These are phyloP conservation scores for Ctenicera cuprea DNA, from an alignment of 2,888 invertebrate genomes.

Conservation along the genomic window DNA sequence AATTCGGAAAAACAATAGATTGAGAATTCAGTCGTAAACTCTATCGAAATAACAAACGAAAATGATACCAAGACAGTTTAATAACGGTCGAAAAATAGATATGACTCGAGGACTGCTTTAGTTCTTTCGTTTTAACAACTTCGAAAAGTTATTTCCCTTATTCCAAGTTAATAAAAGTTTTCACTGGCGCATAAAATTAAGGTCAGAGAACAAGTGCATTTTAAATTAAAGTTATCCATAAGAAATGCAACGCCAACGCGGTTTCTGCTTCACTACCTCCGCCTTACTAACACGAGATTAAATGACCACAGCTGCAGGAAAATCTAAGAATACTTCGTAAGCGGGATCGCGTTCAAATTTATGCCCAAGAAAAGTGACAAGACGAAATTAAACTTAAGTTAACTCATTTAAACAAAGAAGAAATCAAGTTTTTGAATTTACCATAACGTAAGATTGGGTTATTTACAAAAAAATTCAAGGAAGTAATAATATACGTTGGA, in stretches of 20 bases:
- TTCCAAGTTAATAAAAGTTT: slow-evolving; percentile 33
- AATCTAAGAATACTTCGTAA: not conserved
- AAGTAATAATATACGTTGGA: too few relatives aligned
- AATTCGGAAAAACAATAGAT: too few relatives aligned
- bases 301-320: slow-evolving; percentile 46
- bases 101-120: not conserved
- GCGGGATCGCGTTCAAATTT: too few relatives aligned
- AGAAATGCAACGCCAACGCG: slow-evolving; percentile 35
- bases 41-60: too few relatives aligned
- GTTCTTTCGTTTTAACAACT: slow-evolving; percentile 13
- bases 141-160: slow-evolving; percentile 28
- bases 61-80: not conserved
- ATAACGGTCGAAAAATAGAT: not conserved
- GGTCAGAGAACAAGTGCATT: slow-evolving; percentile 39
- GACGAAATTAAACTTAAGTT: too few relatives aligned
- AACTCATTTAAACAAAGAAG: slow-evolving; percentile 1
- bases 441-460: too few relatives aligned
- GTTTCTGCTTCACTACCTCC: slow-evolving; percentile 38
- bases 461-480: too few relatives aligned
- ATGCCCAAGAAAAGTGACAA: too few relatives aligned
- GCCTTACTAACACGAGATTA: slow-evolving; percentile 44
- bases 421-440: too few relatives aligned
- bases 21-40: too few relatives aligned
- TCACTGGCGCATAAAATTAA: slow-evolving; percentile 48
- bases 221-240: slow-evolving; percentile 48